Conservation (phyloP, 2,113 vertebrate species). For the Pedetes capensis region DNA sequence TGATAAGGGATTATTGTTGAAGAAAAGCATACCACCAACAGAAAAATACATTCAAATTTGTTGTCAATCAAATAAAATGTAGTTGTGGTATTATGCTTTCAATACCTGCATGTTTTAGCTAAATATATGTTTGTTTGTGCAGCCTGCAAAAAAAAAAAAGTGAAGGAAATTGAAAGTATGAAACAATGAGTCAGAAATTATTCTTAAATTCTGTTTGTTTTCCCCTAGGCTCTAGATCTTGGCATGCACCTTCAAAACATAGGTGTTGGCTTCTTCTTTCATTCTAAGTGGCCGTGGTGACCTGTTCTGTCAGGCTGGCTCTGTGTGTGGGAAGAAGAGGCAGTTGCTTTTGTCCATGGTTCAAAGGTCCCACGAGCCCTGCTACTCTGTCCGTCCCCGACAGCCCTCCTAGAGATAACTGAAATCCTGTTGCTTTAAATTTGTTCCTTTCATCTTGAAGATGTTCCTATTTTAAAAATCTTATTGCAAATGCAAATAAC, state of each 20-base stretch:
- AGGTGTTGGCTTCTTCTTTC: neutral
- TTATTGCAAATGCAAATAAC: neutral
- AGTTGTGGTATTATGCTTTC: neutral
- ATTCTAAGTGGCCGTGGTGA: neutral
- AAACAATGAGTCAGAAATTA: neutral
- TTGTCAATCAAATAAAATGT: constrained; percentile 18
- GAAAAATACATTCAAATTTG: neutral
- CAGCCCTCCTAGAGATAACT: neutral
- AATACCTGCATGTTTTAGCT: constrained; percentile 27
- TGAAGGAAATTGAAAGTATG: neutral
- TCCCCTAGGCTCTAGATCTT: neutral
- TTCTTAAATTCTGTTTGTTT: neutral
- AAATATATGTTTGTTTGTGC: constrained; percentile 10
- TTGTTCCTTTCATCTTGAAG: neutral
- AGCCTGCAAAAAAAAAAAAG: neutral
- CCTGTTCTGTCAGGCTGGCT: neutral
- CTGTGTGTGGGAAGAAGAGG: neutral
- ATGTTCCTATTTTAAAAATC: neutral
- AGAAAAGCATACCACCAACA: neutral
- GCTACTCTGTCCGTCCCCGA: too few relatives aligned
- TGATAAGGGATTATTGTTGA: neutral
- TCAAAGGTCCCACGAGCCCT: neutral
- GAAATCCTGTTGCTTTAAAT: neutral
- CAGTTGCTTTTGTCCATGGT: neutral
- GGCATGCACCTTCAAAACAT: neutral